Base-by-base conservation (phyloP, 2,113 vertebrate species). In the Trematocara nigrifrons region DNA sequence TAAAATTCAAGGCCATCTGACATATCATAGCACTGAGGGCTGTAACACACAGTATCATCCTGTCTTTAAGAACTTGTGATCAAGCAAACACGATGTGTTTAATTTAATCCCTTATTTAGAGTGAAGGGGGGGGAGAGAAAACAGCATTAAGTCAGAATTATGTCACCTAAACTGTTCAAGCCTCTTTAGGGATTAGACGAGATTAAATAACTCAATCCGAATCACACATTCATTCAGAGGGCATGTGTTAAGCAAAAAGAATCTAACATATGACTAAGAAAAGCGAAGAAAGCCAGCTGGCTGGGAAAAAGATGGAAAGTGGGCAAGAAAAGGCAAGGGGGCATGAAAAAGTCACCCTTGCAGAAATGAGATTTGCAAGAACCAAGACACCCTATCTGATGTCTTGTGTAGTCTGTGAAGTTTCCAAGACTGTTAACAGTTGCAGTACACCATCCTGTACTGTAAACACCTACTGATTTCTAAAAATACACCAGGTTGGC, bases 391-490 rank as follows among this genome's bases (percentile, higher is more conserved):
- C 74, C 31, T 45, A 82, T 81, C 35, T 69, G 81, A 86, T 84
- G 81, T 54, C 52, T 84, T 85, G 47, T 84, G 53, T 83, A 86
- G 84, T 84, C 89, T 89, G 87, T 89, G 66, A 91, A 87, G 81
- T 84, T 88, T 83, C 51, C 47, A 89, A 91, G 89, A 93, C 74
- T 88, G 56, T 66, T 85, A 88, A 87, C 81, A 87, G 76, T 89
- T 87, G 82, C 87, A 87, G 69, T 54, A 74, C 51, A 83, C 51
- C 59, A 69, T 91, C 54, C 85, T 86, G 84, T 79, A 89, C 82
- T 82, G 77, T 69, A 90, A 84, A 92, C 91, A 78, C 90, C 93
- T 86, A 92, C 93, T 87, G 82, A 86, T 86, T 89, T 91, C 92
- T 92, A 94, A 93, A 93, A 92, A 93, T 94, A 94, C 26, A 59